These are phyloP conservation scores for Holcopasites calliopsidis DNA, from an alignment of 1,140 invertebrate species.

Conservation along the genomic window DNA sequence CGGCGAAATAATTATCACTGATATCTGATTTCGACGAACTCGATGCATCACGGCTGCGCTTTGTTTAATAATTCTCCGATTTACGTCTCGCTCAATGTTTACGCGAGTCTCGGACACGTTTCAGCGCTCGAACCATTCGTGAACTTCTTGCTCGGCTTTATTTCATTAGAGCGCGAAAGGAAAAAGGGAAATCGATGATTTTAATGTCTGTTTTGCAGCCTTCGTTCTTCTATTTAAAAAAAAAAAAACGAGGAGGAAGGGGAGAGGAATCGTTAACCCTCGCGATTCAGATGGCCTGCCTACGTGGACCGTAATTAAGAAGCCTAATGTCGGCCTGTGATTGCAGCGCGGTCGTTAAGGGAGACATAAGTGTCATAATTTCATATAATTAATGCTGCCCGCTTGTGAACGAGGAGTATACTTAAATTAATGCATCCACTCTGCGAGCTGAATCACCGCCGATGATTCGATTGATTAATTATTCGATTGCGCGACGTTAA, in stretches of 20 bases:
- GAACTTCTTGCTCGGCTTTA: no score
- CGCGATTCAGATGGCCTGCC: conserved; percentile 19
- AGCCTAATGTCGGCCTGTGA: conserved; percentile 6
- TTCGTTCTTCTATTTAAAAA: no score
- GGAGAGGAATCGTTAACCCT: conserved; percentile 17
- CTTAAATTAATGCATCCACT: no score
- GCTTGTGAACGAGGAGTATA: no score
- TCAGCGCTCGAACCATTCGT: no score
- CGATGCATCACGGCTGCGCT: rapidly evolving
- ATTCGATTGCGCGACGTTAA: conserved; percentile 15
- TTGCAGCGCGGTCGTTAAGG: conserved; percentile 1
- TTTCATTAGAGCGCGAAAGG: no score
- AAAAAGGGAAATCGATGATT: no score
- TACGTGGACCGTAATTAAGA: conserved; percentile 12
- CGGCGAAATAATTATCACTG: neutral
- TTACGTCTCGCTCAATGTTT: neutral
- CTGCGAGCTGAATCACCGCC: conserved; percentile 48
- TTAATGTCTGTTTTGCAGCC: no score
- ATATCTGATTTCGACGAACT: neutral
- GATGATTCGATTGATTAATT: conserved; percentile 51
- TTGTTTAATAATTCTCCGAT: neutral
- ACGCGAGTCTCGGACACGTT: no score
- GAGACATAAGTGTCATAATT: conserved; percentile 14
- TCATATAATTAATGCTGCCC: neutral
- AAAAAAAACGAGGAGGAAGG: neutral